Evolutionary conservation across 2,888 invertebrate genomes (phyloP).

Genomic region (Camponotus fellah): DNA sequence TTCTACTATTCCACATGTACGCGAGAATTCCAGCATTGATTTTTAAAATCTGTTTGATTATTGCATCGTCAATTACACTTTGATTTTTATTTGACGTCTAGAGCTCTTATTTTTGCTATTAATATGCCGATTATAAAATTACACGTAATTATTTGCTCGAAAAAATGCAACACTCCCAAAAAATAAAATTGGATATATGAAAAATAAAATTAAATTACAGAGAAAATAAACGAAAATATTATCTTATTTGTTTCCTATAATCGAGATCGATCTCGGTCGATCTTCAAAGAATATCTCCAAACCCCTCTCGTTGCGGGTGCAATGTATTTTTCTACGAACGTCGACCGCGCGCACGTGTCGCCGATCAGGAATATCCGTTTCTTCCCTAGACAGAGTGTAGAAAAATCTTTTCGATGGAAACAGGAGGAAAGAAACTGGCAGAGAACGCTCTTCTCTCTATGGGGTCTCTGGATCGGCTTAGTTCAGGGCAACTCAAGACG

Average conservation of each 20-base stretch:
- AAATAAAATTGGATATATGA: neutral
- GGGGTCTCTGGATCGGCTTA: slow-evolving; percentile 66
- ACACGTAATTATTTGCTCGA: too few relatives aligned
- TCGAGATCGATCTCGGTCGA: slow-evolving; percentile 19
- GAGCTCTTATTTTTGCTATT: neutral
- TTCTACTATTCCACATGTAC: too few relatives aligned
- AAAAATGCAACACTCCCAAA: neutral
- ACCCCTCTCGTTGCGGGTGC: slow-evolving; percentile 35
- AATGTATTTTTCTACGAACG: slow-evolving; percentile 69
- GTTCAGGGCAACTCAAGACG: slow-evolving; percentile 54
- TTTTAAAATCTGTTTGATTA: too few relatives aligned
- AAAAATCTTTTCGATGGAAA: slow-evolving; percentile 74
- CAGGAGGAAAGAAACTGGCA: slow-evolving; percentile 69
- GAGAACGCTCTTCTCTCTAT: slow-evolving; percentile 69
- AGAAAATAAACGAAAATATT: neutral
- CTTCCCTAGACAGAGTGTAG: slow-evolving; percentile 64
- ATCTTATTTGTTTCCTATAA: slow-evolving; percentile 19
- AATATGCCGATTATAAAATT: neutral
- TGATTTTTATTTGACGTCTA: too few relatives aligned
- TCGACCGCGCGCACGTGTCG: slow-evolving; percentile 72
- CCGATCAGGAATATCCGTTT: slow-evolving; percentile 66
- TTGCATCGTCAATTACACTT: too few relatives aligned
- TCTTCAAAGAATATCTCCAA: slow-evolving; percentile 55
- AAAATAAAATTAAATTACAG: neutral
- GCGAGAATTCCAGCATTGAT: too few relatives aligned